Evolutionary conservation across 2,888 invertebrate species (phyloP).

Genomic region (Andrena haemorrhoa): DNA sequence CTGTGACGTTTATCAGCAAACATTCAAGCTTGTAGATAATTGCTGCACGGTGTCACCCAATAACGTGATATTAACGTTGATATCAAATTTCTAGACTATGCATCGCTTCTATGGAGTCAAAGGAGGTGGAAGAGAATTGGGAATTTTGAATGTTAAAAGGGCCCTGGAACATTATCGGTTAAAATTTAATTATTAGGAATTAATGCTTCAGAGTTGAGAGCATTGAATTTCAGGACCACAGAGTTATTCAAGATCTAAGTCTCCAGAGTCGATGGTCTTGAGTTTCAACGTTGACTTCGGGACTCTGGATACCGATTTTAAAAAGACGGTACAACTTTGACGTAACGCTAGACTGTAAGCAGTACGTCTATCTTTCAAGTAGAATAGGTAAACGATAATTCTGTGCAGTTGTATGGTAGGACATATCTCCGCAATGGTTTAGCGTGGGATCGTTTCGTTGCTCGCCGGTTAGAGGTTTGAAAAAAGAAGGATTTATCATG

Average conservation of each 20-base stretch:
- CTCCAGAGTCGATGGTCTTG: not conserved
- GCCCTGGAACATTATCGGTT: no score
- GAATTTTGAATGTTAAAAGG: no score
- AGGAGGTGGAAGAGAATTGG: no score
- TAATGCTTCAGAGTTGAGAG: not conserved
- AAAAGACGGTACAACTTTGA: not conserved
- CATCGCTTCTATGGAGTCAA: no score
- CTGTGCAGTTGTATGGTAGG: not conserved
- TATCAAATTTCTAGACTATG: no score
- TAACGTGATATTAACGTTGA: no score
- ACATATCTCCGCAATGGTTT: slow-evolving; percentile 31
- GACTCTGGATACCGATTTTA: not conserved
- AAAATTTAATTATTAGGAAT: no score
- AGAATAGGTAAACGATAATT: slow-evolving; percentile 6
- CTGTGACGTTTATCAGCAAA: not conserved
- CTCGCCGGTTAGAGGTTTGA: slow-evolving; percentile 28
- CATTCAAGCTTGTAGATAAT: slow-evolving; percentile 23
- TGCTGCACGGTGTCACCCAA: not conserved
- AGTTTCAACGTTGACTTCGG: not conserved
- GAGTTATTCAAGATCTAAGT: not conserved
- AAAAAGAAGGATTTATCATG: slow-evolving; percentile 36
- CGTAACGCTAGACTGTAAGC: not conserved
- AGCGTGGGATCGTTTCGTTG: slow-evolving; percentile 40
- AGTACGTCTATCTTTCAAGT: not conserved
- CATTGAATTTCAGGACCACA: not conserved